These are phyloP conservation scores for Megaceryle maxima DNA, from an alignment of 2,113 vertebrate genomes.

Conservation along the genomic window DNA sequence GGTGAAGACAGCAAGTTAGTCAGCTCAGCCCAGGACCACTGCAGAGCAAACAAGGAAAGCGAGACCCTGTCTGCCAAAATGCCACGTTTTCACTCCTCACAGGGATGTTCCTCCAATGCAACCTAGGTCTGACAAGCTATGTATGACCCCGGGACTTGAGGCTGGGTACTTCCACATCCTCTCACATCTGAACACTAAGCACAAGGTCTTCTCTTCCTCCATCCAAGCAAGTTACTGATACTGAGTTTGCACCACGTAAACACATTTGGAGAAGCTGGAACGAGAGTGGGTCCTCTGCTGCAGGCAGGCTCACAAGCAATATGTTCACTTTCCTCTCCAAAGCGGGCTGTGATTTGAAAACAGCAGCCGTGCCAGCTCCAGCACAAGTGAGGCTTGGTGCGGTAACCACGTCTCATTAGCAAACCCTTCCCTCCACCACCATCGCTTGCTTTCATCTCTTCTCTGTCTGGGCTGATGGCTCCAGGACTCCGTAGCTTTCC, in stretches of 20 bases:
- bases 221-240: not conserved
- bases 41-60: not conserved
- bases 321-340: not conserved
- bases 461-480: not conserved
- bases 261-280: not conserved
- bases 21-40: no score
- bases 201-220: not conserved
- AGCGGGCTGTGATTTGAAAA: not conserved
- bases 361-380: not conserved
- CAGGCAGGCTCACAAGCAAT: not conserved
- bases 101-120: not conserved
- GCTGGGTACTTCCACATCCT: accelerated
- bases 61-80: not conserved
- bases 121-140: not conserved
- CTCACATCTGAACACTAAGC: not conserved
- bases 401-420: not conserved
- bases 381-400: not conserved
- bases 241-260: not conserved
- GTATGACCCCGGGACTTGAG: not conserved
- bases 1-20: no score
- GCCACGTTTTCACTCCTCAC: not conserved
- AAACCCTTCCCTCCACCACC: not conserved
- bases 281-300: not conserved
- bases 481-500: not conserved
- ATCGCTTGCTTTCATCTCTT: not conserved